phyloP scores from a whole-genome alignment of 2,888 invertebrate genomes.

The Drosophila tanythrix region DNA sequence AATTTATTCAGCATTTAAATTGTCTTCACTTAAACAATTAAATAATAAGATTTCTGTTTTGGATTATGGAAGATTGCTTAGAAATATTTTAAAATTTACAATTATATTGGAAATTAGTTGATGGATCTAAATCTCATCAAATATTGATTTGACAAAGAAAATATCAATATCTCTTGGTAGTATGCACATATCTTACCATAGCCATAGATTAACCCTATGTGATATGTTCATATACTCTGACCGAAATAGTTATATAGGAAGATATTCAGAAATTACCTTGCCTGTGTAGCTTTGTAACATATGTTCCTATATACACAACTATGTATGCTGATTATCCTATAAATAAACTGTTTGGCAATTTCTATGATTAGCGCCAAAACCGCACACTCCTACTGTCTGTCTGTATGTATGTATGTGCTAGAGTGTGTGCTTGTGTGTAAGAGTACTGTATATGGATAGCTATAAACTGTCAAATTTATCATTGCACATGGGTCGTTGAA shows the following conservation, averaged over 20 bases:
- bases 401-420: background rate
- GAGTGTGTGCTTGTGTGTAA: background rate
- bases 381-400: slow-evolving; percentile 3
- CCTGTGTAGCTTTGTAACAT: slow-evolving; percentile 19
- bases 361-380: slow-evolving; percentile 45
- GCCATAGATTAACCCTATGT: background rate
- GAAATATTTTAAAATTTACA: background rate
- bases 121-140: too few species aligned
- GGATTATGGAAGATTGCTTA: background rate
- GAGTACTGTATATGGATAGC: slow-evolving; percentile 45
- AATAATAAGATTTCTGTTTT: background rate
- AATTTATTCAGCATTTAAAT: background rate
- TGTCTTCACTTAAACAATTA: background rate
- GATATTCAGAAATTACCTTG: slow-evolving; percentile 24
- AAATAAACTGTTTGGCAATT: slow-evolving; percentile 51
- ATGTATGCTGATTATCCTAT: slow-evolving; percentile 34
- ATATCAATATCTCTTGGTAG: background rate
- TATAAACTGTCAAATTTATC: slow-evolving; percentile 83
- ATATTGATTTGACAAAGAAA: background rate
- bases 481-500: slow-evolving; percentile 69
- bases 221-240: background rate
- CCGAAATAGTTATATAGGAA: slow-evolving; percentile 22
- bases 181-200: background rate
- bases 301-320: slow-evolving; percentile 3
- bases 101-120: background rate